These are phyloP conservation scores for Sphenodon punctatus DNA, from an alignment of 2,797 vertebrate genomes.

Conservation along the genomic window DNA sequence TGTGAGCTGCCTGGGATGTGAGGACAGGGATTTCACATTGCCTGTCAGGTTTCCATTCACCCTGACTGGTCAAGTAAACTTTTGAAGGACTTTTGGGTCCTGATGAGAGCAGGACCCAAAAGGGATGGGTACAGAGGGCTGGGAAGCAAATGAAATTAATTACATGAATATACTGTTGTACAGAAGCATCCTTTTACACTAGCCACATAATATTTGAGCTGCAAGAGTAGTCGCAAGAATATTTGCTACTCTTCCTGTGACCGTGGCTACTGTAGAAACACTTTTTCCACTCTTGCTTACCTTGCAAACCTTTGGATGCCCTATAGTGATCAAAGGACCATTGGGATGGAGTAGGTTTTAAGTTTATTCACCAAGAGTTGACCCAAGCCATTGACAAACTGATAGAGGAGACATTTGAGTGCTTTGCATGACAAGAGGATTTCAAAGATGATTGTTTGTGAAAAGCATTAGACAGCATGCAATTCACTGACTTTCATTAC, in stretches of 20 bases:
- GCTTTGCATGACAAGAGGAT: slow-evolving; percentile 40
- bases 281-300: slow-evolving; percentile 23
- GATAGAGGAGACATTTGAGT: slow-evolving; percentile 40
- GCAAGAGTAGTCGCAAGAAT: too few relatives aligned
- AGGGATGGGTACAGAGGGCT: too few relatives aligned
- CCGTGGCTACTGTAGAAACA: background rate
- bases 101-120: too few relatives aligned
- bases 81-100: too few relatives aligned
- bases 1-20: too few relatives aligned
- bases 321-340: background rate
- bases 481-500: slow-evolving; percentile 35
- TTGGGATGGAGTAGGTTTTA: slow-evolving; percentile 7
- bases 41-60: too few relatives aligned
- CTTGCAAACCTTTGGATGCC: slow-evolving; percentile 6
- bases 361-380: background rate
- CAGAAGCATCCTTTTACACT: background rate
- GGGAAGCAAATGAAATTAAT: too few relatives aligned
- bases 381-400: slow-evolving; percentile 28
- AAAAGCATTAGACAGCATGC: background rate
- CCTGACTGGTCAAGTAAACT: too few relatives aligned
- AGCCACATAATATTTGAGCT: background rate
- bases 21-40: too few relatives aligned
- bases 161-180: background rate
- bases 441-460: slow-evolving; percentile 21
- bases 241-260: slow-evolving; percentile 35